Evolutionary conservation across 2,797 vertebrate genomes (phyloP).

Genomic region (Sebastes nivosus): DNA sequence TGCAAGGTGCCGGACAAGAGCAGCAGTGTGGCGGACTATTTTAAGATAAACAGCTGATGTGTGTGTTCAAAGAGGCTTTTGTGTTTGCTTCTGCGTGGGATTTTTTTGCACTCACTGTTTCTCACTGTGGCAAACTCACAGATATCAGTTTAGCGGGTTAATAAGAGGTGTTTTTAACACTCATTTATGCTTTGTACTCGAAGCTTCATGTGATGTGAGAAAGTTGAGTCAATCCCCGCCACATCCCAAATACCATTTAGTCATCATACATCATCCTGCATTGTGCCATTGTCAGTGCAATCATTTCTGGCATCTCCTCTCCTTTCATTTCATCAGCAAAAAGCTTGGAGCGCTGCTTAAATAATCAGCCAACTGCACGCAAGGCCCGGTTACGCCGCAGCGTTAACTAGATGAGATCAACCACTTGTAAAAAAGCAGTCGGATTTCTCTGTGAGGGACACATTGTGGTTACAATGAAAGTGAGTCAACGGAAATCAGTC

Average conservation of each 20-base stretch:
- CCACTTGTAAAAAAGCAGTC: slow-evolving; percentile 55
- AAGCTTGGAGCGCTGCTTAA: slow-evolving; percentile 66
- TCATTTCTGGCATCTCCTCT: slow-evolving; percentile 59
- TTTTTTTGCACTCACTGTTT: slow-evolving; percentile 25
- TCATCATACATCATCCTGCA: slow-evolving; percentile 61
- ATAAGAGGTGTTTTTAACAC: slow-evolving; percentile 34
- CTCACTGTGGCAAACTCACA: slow-evolving; percentile 31
- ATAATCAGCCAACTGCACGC: slow-evolving; percentile 75
- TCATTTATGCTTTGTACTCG: slow-evolving; percentile 27
- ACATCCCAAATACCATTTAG: slow-evolving; percentile 59
- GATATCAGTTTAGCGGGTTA: slow-evolving; percentile 36
- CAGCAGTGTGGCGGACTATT: slow-evolving; percentile 44
- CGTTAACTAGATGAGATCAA: slow-evolving; percentile 76
- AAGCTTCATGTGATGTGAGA: slow-evolving; percentile 23
- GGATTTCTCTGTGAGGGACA: slow-evolving; percentile 65
- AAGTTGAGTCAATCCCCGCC: slow-evolving; percentile 45
- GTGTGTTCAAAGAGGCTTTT: slow-evolving; percentile 60
- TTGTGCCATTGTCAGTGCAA: slow-evolving; percentile 58
- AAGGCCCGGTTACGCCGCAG: slow-evolving; percentile 48
- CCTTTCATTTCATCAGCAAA: slow-evolving; percentile 69
- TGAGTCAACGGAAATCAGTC: slow-evolving; percentile 81
- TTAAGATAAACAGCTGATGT: slow-evolving; percentile 63
- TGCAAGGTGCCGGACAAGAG: slow-evolving; percentile 43
- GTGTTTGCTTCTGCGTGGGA: slow-evolving; percentile 52
- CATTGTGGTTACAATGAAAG: slow-evolving; percentile 74